Base-by-base conservation (phyloP, 2,888 invertebrate species). In the Geophilus truncorum region DNA sequence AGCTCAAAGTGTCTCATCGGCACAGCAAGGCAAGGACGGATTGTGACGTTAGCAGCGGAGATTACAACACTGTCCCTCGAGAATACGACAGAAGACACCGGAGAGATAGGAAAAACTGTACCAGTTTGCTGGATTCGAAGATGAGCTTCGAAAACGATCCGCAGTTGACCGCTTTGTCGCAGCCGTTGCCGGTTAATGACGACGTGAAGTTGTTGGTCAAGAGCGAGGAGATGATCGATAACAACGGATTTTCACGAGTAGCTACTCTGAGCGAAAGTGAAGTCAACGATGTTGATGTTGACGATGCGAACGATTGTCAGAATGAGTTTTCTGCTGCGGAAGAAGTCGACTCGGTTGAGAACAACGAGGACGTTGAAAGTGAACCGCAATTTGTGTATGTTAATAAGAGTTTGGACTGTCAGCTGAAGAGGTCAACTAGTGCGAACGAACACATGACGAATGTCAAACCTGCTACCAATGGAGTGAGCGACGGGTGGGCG, bases 31-130 rank as follows among this genome's bases (percentile, higher is more conserved):
- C 36, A 15, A 77, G n/a, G n/a, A 77, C 77, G 1, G 77, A 77
- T 77, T 32, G 77, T n/a, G 77, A 77, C 23, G 9, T 32, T 12
- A 77, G 77, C 77, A 77, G 77, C 34, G 77, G 36, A 18, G 70
- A 70, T 70, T 70, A 70, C 70, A 77, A 77, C 30, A 34, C 36
- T 1, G 77, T 77, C 9, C 77, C 34, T 5, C 21, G 36, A 15
- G 34, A 36, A 77, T 10, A 36, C 21, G 36, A 36, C 1, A 34
- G 77, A 23, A 34, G 10, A 34, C 77, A 77, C 12, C 32, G 77
- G 4, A 32, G 77, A 12, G 77, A 77, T 30, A 10, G 77, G 12
- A 36, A 77, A 77, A 77, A 77, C 23, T 77, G 77, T 34, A 36
- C 9, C n/a, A 77, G 77, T 77, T 77, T 77, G 12, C 34, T 77